These are phyloP conservation scores for Ptiloglossa arizonensis DNA, from an alignment of 1,140 invertebrate species.

Conservation along the genomic window DNA sequence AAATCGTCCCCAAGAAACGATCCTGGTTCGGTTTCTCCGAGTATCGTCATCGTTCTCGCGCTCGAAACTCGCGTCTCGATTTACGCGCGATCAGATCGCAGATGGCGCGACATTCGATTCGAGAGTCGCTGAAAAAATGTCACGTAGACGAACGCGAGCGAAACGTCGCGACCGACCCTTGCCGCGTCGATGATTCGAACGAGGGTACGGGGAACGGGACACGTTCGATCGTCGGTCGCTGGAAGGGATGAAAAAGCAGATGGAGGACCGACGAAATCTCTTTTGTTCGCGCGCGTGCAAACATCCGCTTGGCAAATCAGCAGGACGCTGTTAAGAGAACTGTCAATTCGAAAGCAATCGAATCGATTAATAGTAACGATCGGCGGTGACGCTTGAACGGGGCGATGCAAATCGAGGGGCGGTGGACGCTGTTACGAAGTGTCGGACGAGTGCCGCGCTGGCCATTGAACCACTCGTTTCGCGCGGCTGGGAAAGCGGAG, in stretches of 20 bases:
- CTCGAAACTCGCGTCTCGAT: no score
- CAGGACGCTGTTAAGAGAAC: conserved; percentile 42
- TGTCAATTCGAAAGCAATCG: conserved; percentile 49
- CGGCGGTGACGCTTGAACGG: conserved; percentile 20
- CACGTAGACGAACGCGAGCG: neutral
- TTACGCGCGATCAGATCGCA: no score
- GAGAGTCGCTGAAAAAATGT: no score
- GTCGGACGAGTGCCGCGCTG: conserved; percentile 24
- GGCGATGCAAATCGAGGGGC: conserved; percentile 28
- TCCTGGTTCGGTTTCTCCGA: no score
- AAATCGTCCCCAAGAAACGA: no score
- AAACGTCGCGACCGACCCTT: neutral
- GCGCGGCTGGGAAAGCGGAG: conserved; percentile 24
- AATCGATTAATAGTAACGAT: conserved; percentile 49
- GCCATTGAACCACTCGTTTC: conserved; percentile 31
- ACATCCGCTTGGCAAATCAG: conserved; percentile 42
- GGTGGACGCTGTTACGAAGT: conserved; percentile 16
- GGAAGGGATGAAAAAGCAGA: conserved; percentile 3
- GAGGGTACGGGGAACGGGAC: neutral
- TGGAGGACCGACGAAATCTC: conserved; percentile 5
- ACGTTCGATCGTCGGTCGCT: no score
- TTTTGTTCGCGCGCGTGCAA: conserved; percentile 36
- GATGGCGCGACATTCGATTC: no score
- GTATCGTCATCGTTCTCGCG: no score
- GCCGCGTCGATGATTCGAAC: neutral